These are phyloP conservation scores for Emydocephalus ijimae DNA, from an alignment of 2,113 vertebrate species.

Conservation along the genomic window DNA sequence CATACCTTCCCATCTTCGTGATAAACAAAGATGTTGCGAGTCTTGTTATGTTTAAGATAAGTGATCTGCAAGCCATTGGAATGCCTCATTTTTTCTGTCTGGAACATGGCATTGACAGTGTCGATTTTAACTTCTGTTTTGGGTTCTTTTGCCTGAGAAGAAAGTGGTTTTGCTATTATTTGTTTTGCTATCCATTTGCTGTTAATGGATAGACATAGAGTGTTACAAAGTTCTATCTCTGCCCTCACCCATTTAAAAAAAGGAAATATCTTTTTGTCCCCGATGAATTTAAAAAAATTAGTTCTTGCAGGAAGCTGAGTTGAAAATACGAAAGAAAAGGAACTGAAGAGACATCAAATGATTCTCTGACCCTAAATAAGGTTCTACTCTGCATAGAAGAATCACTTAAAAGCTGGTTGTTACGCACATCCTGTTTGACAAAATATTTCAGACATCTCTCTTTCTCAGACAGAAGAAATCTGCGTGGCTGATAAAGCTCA, in stretches of 20 bases:
- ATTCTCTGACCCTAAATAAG: not conserved
- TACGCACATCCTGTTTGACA: slow-evolving; percentile 84
- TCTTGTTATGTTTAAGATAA: slow-evolving; percentile 88
- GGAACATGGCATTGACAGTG: slow-evolving; percentile 85
- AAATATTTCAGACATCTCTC: slow-evolving; percentile 88
- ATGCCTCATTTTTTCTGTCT: slow-evolving; percentile 83
- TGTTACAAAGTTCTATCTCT: not conserved
- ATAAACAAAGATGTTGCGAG: slow-evolving; percentile 89
- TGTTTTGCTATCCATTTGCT: not conserved
- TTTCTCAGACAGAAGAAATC: slow-evolving; percentile 82
- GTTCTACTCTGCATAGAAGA: not conserved
- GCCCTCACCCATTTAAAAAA: not conserved
- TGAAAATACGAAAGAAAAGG: not conserved
- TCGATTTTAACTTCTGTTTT: slow-evolving; percentile 86
- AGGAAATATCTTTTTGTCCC: not conserved
- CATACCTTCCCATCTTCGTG: slow-evolving; percentile 82
- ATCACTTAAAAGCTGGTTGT: slow-evolving; percentile 2
- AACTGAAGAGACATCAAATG: not conserved
- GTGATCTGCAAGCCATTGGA: slow-evolving; percentile 88
- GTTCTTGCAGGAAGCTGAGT: not conserved
- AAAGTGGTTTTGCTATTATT: slow-evolving; percentile 3
- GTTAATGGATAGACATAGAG: not conserved
- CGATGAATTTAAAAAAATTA: not conserved
- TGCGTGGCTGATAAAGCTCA: slow-evolving; percentile 81
- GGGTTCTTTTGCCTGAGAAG: slow-evolving; percentile 83